A percentile compares a stretch with the other conserved stretches of the same genome.
Conservation (phyloP, 2,888 invertebrate species). For the Plebejus melissa region DNA sequence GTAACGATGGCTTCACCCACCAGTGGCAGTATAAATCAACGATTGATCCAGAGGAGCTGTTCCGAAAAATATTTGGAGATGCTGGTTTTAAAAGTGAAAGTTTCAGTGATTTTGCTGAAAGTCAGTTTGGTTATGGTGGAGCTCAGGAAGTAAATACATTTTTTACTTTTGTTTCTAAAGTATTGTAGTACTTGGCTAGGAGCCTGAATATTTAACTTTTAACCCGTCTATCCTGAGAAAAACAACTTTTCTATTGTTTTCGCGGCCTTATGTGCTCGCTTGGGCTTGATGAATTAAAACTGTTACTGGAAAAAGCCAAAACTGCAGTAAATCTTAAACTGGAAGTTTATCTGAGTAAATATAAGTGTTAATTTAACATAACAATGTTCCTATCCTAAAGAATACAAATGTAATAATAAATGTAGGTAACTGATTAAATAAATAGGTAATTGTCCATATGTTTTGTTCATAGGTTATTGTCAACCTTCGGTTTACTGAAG, state of each 20-base stretch:
- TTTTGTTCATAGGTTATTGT: slow-evolving; percentile 82
- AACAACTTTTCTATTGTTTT: too few relatives aligned
- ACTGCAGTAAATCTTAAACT: too few relatives aligned
- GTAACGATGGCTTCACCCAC: slow-evolving; percentile 82
- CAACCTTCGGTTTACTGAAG: slow-evolving; percentile 94
- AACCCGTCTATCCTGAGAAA: too few relatives aligned
- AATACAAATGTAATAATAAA: background rate
- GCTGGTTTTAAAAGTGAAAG: slow-evolving; percentile 83
- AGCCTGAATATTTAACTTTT: too few relatives aligned
- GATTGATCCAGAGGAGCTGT: slow-evolving; percentile 97
- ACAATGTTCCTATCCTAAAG: too few relatives aligned
- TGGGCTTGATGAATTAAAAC: too few relatives aligned
- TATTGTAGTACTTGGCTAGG: too few relatives aligned
- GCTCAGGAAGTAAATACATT: slow-evolving; percentile 87
- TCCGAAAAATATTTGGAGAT: slow-evolving; percentile 96
- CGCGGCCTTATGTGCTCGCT: too few relatives aligned
- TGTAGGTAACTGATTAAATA: background rate
- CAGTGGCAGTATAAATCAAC: slow-evolving; percentile 92
- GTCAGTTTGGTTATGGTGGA: slow-evolving; percentile 92
- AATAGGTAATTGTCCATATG: background rate
- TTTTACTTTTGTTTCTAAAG: background rate
- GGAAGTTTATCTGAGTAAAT: too few relatives aligned
- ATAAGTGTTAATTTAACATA: too few relatives aligned
- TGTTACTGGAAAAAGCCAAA: too few relatives aligned
- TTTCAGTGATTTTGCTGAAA: slow-evolving; percentile 93